A percentile compares a stretch with the other conserved stretches of the same genome.
Conservation (phyloP, 2,797 vertebrate genomes). For the Catharus ustulatus region DNA sequence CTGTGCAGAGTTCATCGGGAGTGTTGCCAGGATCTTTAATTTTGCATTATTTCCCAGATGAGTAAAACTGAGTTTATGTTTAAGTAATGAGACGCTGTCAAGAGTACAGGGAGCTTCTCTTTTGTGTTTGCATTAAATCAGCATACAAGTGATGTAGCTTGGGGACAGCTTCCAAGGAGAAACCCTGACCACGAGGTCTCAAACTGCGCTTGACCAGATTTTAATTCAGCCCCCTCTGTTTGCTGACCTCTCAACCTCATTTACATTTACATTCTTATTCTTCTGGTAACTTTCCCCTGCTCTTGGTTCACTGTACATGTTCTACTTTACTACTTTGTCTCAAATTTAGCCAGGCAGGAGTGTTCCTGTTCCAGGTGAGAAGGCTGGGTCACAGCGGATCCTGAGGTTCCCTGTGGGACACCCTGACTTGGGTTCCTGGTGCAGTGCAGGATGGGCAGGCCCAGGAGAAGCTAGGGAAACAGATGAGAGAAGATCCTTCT, state of each 20-base stretch:
- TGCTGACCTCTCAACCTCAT: not conserved
- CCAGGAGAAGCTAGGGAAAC: not conserved
- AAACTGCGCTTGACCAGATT: not conserved
- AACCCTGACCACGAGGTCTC: not conserved
- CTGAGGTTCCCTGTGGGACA: not conserved
- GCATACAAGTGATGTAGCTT: not conserved
- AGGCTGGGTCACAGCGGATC: not conserved
- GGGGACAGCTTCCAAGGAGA: not conserved
- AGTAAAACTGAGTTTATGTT: not conserved
- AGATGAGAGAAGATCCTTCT: not conserved
- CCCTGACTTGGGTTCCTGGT: not conserved
- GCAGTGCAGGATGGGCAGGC: not conserved
- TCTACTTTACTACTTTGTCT: not conserved
- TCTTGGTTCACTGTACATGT: not conserved
- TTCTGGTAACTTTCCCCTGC: not conserved
- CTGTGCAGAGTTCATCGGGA: not conserved
- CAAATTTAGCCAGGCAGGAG: not conserved
- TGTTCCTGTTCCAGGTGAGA: not conserved
- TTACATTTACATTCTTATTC: not conserved
- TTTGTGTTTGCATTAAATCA: not conserved
- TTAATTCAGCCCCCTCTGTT: not conserved
- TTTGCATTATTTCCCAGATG: not conserved
- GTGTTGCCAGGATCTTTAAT: not conserved
- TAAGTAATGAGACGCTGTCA: not conserved
- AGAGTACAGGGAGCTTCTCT: not conserved